Evolutionary conservation across 2,888 invertebrate genomes (phyloP), one percentile per base, ranked within the genome.

Genomic region (Ornithoptera priamus): DNA sequence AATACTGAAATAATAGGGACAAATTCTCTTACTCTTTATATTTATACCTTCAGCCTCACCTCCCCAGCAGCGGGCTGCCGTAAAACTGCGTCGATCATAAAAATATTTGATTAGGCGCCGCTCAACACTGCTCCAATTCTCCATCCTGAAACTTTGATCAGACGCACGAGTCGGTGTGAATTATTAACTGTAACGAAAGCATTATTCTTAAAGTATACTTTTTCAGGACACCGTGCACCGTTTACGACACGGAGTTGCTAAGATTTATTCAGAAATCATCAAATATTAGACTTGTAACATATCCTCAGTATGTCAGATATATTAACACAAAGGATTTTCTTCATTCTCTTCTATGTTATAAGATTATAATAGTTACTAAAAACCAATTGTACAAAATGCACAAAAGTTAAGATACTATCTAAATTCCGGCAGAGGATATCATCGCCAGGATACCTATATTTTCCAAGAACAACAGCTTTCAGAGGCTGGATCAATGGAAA

Each of bases 81-180:
- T 91, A 91, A 91, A 90, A 88, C 84, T 84, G 84, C 86, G 90
- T 89, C 86, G 90, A 90, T 90, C 92, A 91, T 92, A 92, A 92
- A 92, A 92, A 91, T 92, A 90, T 91, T 92, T 92, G 92, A 92
- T 92, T 90, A 92, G 88, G 75, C 82, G 78, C 82, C 81, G 79
- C 82, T 81, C 82, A 79, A 81, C 84, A 82, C 84, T 76, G 64
- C 82, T 81, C 85, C 88, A 89, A 89, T 89, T 83, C 87, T 77
- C 81, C 83, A 78, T 78, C 79, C 80, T 90, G 86, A 86, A 90
- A 90, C 82, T 88, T 91, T 91, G 88, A 92, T 89, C 81, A 88
- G 85, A 74, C 76, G 65, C 73, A 62, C 66, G 76, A 75, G 75
- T 73, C 72, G 72, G 66, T 67, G 73, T 71, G 78, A 79, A 80